Evolutionary conservation across 2,113 vertebrate species (phyloP), one percentile per base, ranked within the genome.

Genomic region (Caranx ignobilis): DNA sequence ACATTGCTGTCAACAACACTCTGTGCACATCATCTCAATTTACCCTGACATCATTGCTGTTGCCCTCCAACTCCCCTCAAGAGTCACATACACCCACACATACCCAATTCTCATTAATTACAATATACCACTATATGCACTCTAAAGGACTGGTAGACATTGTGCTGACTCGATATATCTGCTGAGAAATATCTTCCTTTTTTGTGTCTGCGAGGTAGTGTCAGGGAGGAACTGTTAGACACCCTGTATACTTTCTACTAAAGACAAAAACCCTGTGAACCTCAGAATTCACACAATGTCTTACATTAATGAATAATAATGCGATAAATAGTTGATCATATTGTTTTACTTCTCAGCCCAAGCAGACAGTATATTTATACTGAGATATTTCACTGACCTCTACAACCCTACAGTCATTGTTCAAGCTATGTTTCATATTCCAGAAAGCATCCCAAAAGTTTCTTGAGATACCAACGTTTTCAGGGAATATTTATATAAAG

Each of bases 1-100:
- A 85, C 87, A 79, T 71, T 48, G 67, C 86, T 90, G 91, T 93
- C 91, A 91, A 84, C 83, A 90, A 78, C 76, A 52, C 75, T 86
- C 79, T 39, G 57, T 54, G 47, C 81, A 68, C 84, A 80, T 76
- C 41, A 18, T 91, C 88, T 93, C 86, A 87, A 82, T 92, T 85
- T 68, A 83, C 81, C 57, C 74, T 82, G 83, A 87, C 86, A 76
- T 87, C 87, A 88, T 55, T 50, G 70, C 62, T 77, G 77, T 61
- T 77, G 88, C 82, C 92, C 82, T 90, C 89, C 82, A 91, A 63
- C 79, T 88, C 83, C 80, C 87, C 88, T 88, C 60, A 60, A 35
- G 75, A 79, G 82, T 78, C 69, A 63, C 56, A 69, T 62, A 66
- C 21, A 37, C 50, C 62, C 67, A 79, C 65, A 56, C 56, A 70